Conservation (phyloP, 2,113 vertebrate genomes). For the Ptychochromis oligacanthus region DNA sequence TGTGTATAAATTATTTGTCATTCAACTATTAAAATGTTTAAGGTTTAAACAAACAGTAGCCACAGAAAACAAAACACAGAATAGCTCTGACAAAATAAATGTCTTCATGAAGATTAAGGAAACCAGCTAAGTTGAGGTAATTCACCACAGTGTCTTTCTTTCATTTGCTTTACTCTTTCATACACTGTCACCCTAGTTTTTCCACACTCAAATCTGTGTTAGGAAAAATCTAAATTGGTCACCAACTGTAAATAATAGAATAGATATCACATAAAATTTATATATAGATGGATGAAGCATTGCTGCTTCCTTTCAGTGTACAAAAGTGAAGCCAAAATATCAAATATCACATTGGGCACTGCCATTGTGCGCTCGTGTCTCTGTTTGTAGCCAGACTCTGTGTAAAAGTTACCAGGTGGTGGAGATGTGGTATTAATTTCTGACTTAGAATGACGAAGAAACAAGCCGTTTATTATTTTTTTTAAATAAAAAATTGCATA, state of each 20-base stretch:
- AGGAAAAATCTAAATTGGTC: neutral
- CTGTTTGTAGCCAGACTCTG: neutral
- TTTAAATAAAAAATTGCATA: neutral
- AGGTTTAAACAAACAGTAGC: neutral
- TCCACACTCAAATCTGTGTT: neutral
- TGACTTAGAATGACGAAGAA: neutral
- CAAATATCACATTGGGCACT: neutral
- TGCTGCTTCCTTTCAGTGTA: neutral
- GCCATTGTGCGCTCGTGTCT: neutral
- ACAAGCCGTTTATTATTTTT: neutral
- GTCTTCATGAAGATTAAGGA: neutral
- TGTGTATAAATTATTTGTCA: neutral
- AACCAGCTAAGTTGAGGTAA: neutral
- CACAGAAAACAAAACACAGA: neutral
- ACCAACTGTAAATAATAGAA: neutral
- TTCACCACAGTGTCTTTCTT: neutral
- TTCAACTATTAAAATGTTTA: neutral
- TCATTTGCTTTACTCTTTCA: neutral
- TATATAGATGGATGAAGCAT: neutral
- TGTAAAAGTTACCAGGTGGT: too few species aligned
- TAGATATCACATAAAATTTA: neutral
- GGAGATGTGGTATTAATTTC: neutral
- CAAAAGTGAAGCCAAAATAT: neutral
- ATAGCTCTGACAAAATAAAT: neutral
- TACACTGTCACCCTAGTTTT: neutral